Percentiles rank a stretch among this genome's conserved stretches.
phyloP scores from a whole-genome alignment of 2,113 vertebrate species.

The Actinemys pallida region DNA sequence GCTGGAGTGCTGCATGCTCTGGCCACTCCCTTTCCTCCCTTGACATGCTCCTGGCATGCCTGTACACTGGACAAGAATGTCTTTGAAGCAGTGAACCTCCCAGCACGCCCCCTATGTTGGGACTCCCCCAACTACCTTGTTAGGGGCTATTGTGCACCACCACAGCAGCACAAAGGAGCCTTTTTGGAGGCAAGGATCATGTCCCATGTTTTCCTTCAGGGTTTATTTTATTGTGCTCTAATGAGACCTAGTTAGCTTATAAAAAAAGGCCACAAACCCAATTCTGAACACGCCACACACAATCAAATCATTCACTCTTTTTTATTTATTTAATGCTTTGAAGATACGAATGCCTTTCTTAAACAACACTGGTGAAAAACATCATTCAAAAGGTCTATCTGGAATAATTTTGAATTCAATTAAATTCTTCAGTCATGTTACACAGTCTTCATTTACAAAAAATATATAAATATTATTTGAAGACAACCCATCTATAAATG shows the following conservation, averaged over 20 bases:
- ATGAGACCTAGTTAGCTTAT: neutral
- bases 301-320: slow-evolving; percentile 47
- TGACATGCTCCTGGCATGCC: neutral
- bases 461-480: slow-evolving; percentile 34
- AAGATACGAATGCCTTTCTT: slow-evolving; percentile 42
- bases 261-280: slow-evolving; percentile 21
- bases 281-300: slow-evolving; percentile 47
- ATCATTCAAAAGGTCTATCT: slow-evolving; percentile 34
- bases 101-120: rapidly evolving
- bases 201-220: neutral
- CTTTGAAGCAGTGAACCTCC: rapidly evolving
- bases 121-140: neutral
- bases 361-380: slow-evolving; percentile 60
- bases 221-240: neutral
- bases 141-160: neutral
- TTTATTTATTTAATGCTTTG: slow-evolving; percentile 62
- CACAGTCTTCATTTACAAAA: slow-evolving; percentile 46
- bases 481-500: neutral
- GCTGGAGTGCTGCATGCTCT: neutral
- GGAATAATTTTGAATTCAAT: slow-evolving; percentile 34
- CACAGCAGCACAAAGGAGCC: neutral
- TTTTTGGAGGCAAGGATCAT: neutral
- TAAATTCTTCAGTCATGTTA: slow-evolving; percentile 50
- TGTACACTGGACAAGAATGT: rapidly evolving
- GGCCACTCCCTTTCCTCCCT: neutral